These are phyloP conservation scores for Esox niger DNA, from an alignment of 2,113 vertebrate species.

Conservation along the genomic window DNA sequence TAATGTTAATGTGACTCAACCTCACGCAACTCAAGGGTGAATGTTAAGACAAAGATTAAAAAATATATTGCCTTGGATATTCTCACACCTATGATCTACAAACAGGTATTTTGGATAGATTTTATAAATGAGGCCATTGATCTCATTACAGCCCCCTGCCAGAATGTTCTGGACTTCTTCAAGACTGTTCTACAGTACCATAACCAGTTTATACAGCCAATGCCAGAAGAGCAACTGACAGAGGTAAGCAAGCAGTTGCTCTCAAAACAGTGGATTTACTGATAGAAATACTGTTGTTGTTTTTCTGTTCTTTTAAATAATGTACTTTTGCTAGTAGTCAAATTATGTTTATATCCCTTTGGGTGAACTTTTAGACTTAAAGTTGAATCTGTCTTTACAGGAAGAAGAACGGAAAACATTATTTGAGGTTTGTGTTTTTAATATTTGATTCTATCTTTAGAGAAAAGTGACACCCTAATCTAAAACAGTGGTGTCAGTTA, in stretches of 20 bases:
- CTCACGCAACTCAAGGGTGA: too few relatives aligned
- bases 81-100: background rate
- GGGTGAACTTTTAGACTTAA: constrained; percentile 21
- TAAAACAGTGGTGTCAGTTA: too few relatives aligned
- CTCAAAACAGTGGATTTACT: too few relatives aligned
- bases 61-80: too few relatives aligned
- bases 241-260: constrained; percentile 75
- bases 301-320: too few relatives aligned
- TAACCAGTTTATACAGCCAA: constrained; percentile 86
- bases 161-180: constrained; percentile 94
- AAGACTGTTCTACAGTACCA: constrained; percentile 93
- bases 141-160: constrained; percentile 84
- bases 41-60: too few relatives aligned
- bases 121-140: background rate
- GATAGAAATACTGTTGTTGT: too few relatives aligned
- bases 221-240: constrained; percentile 84
- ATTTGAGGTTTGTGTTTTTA: constrained; percentile 67
- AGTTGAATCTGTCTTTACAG: constrained; percentile 43
- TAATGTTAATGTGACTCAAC: too few relatives aligned
- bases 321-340: too few relatives aligned
- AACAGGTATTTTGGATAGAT: background rate
- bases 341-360: background rate
- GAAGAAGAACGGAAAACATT: constrained; percentile 66
- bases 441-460: too few relatives aligned
- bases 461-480: too few relatives aligned